Base-by-base conservation (phyloP, 2,797 vertebrate genomes). In the Cryptoprocta ferox region DNA sequence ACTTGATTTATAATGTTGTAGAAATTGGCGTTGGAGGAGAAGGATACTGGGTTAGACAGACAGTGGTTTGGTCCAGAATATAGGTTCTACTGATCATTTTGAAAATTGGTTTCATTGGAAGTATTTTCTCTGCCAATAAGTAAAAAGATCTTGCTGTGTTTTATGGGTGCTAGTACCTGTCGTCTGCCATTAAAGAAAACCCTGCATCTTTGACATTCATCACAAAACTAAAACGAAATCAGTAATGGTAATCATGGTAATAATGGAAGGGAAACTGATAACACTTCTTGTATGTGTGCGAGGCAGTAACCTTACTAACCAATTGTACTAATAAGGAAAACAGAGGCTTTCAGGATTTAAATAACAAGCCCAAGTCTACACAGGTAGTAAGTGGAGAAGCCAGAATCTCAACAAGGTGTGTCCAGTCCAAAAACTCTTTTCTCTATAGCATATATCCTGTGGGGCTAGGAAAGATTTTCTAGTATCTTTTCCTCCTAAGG, bases 51-150 rank as follows among this genome's bases (percentile, higher is more conserved):
- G 11, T 75, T 85, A 73, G 70, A 85, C 71, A 85, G 56, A 59
- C 2, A 42, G 7, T 83, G n/a, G 48, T 80, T 91, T 91, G 79
- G 88, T 88, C 61, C 15, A 80, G 48, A 93, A 91, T 80, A 73
- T 70, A 21, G 13, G 6, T 82, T 84, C n/a, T 93, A 37, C 16
- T 35, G 39, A 93, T 83, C 45, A 71, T 88, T 88, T 88, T 88
- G 73, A 91, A 91, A 76, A 68, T n/a, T 70, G 48, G 21, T 95
- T 80, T 94, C 59, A 50, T 39, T 92, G 84, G 68, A 81, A 87
- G 7, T 80, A 75, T 28, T 92, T 80, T 89, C 19, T 89, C 48
- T 86, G 12, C 14, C 59, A 63, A 30, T 78, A 84, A 83, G 35
- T 73, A 45, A 61, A 91, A 75, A 84, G 13, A 73, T 75, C 37